Evolutionary conservation across 2,113 vertebrate species (phyloP), one percentile per base, ranked within the genome.

Genomic region (Neofelis nebulosa): DNA sequence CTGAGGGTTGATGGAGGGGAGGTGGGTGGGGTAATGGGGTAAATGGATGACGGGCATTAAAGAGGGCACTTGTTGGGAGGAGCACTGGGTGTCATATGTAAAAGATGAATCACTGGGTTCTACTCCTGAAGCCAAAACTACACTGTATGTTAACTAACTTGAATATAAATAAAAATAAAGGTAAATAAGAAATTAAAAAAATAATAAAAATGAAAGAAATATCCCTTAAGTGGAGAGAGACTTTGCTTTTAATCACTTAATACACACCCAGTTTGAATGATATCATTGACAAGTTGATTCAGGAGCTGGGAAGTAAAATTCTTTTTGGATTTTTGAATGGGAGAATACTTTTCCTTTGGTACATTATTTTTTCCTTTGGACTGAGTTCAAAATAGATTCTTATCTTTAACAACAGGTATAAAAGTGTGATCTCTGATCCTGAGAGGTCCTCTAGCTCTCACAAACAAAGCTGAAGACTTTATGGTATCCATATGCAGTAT

Each of bases 381-480:
- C 21, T 85, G 18, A 80, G 23, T 87, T 14, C 38, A 96, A 74
- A 65, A 31, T 31, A 68, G 16, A 13, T 79, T 5, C 18, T 87
- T 95, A 84, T 87, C 11, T 95, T 91, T 81, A 93, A 65, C 52
- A 81, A 82, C 69, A 86, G 5, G 6, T 73, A 88, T 84, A 91
- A 96, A 95, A 89, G 78, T 33, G 36, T 41, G 21, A 89, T 93
- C 29, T 82, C 55, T 76, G 27, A 55, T 93, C 36, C 27, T 89
- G 57, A 91, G 55, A n/a, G 6, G 7, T 76, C 1, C 10, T 15
- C 50, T 21, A 84, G 6, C 23, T 85, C 61, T 76, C 71, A 82
- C 5, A 63, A 94, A 33, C 13, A 52, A 73, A 95, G 25, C 6
- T 84, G 38, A 91, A 93, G 50, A 41, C 4, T 79, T 52, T 90